Evolutionary conservation across 2,888 invertebrate genomes (phyloP), one percentile per base, ranked within the genome.

Genomic region (Cynaeus angustus): DNA sequence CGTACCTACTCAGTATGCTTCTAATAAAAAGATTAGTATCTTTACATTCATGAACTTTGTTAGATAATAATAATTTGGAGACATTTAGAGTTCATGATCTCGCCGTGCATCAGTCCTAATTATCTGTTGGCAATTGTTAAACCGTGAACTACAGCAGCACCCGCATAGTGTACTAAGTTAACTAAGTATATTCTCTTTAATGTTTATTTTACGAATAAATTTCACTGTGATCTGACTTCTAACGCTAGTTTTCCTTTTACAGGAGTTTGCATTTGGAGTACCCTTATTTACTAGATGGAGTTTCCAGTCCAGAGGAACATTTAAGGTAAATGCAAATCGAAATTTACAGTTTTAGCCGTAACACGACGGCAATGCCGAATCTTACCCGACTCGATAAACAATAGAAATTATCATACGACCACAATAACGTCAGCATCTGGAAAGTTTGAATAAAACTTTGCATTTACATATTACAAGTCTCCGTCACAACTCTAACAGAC

Each of bases 251-350:
- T 41, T 52, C 30, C 48, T 64, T 59, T 64, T 64, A 14, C 65
- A 65, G 65, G 65, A 61, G 55, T 52, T 64, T 64, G 46, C 62
- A 41, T 62, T 61, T 52, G 62, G 62, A 50, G 52, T 52, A 62
- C 41, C 41, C 53, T 66, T 52, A 50, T 30, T 56, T 50, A 48
- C 58, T 61, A 48, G 65, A 71, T 73, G 71, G 71, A 66, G 50
- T 56, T 67, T 61, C 53, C 62, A 66, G 58, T 59, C 66, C 52
- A 45, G 65, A 30, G 62, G 56, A 58, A 68, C 66, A 48, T 66
- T 66, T 71, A 65, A 73, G 71, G 73, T 73, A 67, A 65, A 70
- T 73, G 64, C 61, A 55, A 64, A 66, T 69, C 64, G 46, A 66
- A 72, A 69, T 72, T 66, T 30, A 12, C 50, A 65, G 26, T 41